A percentile compares a stretch with the other conserved stretches of the same genome.
Evolutionary conservation across 92 coral and sea anemone species (phyloP).

Genomic region (Diadumene lineata): DNA sequence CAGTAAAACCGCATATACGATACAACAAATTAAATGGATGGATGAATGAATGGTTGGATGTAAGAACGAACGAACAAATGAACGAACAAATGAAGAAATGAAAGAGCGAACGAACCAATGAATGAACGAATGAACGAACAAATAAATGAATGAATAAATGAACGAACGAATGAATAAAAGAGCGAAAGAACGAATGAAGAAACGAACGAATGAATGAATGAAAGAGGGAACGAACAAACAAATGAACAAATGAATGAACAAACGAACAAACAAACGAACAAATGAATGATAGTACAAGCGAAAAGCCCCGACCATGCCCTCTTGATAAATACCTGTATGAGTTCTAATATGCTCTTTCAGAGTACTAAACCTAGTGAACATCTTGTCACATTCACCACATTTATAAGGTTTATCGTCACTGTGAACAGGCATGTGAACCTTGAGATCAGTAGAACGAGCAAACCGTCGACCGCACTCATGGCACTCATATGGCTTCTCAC

Average conservation of each 20-base stretch:
- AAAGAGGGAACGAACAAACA: neutral
- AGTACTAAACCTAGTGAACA: slow-evolving; percentile 99
- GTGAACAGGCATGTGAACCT: slow-evolving; percentile 97
- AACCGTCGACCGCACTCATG: slow-evolving; percentile 94
- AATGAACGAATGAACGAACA: neutral
- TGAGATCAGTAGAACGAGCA: slow-evolving; percentile 97
- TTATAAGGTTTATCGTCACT: slow-evolving; percentile 99
- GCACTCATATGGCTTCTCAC: slow-evolving; percentile 95
- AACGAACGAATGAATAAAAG: neutral
- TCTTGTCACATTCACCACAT: slow-evolving; percentile 99
- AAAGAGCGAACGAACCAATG: neutral
- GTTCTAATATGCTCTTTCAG: slow-evolving; percentile 97
- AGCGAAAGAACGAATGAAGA: neutral
- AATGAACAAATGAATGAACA: neutral
- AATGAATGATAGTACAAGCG: too few species aligned
- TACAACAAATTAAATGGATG: neutral
- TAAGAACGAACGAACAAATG: too few species aligned
- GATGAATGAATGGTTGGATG: neutral
- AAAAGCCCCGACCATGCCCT: too few species aligned
- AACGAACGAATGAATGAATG: neutral
- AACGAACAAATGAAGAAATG: neutral
- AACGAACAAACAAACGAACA: neutral
- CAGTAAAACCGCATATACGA: too few species aligned
- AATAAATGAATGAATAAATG: neutral
- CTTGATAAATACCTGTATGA: slow-evolving; percentile 99